Conservation (phyloP, 2,888 invertebrate genomes). For the Drosophila testacea region DNA sequence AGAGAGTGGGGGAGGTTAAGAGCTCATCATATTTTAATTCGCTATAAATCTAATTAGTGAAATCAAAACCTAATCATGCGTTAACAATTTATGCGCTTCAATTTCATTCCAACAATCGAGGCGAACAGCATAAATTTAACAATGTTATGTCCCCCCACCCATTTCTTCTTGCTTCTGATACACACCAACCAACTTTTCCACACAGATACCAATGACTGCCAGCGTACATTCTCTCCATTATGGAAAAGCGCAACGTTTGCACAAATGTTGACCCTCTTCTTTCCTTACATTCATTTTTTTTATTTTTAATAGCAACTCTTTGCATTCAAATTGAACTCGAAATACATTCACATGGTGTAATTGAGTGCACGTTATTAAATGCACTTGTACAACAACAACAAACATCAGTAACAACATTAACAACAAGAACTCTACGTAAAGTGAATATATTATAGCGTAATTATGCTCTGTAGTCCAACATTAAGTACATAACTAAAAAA, state of each 20-base stretch:
- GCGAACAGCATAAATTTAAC: slow-evolving; percentile 43
- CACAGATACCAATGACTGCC: background rate
- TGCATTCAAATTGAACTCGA: slow-evolving; percentile 62
- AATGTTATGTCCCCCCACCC: background rate
- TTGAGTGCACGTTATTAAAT: slow-evolving; percentile 69
- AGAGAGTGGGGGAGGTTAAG: background rate
- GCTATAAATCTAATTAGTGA: slow-evolving; percentile 79
- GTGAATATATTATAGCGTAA: slow-evolving; percentile 9
- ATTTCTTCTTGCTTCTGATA: background rate
- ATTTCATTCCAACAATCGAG: slow-evolving; percentile 49
- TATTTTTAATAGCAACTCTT: slow-evolving; percentile 44
- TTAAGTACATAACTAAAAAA: slow-evolving; percentile 17
- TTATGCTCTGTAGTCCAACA: slow-evolving; percentile 6
- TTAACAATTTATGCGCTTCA: slow-evolving; percentile 79
- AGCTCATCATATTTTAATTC: slow-evolving; percentile 64
- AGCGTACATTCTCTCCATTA: slow-evolving; percentile 41
- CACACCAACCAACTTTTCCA: background rate
- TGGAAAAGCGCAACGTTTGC: slow-evolving; percentile 54
- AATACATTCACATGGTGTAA: slow-evolving; percentile 57
- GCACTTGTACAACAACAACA: slow-evolving; percentile 28
- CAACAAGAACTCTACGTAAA: background rate
- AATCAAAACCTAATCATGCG: slow-evolving; percentile 77
- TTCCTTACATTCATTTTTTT: slow-evolving; percentile 9
- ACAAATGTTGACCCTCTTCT: slow-evolving; percentile 52
- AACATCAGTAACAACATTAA: slow-evolving; percentile 4